Conservation (phyloP, 2,113 vertebrate genomes). For the Oenanthe oenanthe region DNA sequence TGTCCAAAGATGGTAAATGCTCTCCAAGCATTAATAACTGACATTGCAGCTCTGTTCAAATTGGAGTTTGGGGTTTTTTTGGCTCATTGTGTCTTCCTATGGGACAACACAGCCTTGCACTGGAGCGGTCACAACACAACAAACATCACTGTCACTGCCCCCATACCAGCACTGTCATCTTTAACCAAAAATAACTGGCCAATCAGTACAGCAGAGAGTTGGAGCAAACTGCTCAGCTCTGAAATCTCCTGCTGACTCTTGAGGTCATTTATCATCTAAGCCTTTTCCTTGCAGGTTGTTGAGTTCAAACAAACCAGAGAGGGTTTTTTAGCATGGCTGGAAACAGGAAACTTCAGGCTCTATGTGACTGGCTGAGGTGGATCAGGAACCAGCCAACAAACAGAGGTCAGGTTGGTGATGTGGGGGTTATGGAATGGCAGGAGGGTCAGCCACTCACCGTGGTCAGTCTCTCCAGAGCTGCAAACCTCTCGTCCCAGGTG, state of each 20-base stretch:
- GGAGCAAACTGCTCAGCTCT: background rate
- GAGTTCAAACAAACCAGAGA: background rate
- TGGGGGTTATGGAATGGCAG: background rate
- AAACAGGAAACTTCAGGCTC: background rate
- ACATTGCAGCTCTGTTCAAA: background rate
- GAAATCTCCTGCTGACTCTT: background rate
- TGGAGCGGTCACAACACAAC: background rate
- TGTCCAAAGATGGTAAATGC: background rate
- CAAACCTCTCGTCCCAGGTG: slow-evolving; percentile 96
- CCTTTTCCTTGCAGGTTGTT: background rate
- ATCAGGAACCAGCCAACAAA: background rate
- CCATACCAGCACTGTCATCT: background rate
- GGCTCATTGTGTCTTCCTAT: background rate
- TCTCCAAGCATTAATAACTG: background rate
- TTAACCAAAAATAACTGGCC: background rate
- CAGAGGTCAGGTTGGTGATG: fast-evolving
- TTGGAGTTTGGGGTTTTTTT: background rate
- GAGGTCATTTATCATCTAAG: background rate
- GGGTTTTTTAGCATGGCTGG: background rate
- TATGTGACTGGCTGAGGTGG: fast-evolving
- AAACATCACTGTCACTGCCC: background rate
- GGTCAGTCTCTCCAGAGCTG: slow-evolving; percentile 91
- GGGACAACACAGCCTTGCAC: background rate
- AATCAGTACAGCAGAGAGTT: background rate
- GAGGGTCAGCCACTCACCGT: slow-evolving; percentile 77